Percentiles rank a stretch among this genome's conserved stretches.
These are phyloP conservation scores for Centrocercus urophasianus DNA, from an alignment of 2,113 vertebrate species.

Conservation along the genomic window DNA sequence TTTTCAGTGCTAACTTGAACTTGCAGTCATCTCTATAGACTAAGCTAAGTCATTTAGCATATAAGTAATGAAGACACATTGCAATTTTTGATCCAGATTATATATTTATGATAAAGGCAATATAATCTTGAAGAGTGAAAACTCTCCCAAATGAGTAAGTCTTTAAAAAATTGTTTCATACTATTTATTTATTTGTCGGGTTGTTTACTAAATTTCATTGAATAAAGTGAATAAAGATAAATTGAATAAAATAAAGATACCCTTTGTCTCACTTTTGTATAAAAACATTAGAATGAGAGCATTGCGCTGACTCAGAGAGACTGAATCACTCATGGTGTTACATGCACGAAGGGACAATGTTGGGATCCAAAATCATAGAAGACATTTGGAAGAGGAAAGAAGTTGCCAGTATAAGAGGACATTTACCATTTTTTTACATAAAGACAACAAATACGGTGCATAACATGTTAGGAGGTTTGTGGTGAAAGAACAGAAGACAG, in stretches of 20 bases:
- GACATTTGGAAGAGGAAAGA: neutral
- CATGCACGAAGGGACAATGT: neutral
- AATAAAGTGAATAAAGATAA: neutral
- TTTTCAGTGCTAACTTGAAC: neutral
- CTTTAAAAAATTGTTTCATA: neutral
- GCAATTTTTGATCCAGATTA: neutral
- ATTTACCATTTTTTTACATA: neutral
- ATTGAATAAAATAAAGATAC: too few relatives aligned
- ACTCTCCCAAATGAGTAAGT: neutral
- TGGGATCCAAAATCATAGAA: neutral
- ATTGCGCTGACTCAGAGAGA: neutral
- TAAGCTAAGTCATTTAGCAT: neutral
- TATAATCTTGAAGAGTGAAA: neutral
- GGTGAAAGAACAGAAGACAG: neutral
- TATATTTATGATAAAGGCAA: neutral
- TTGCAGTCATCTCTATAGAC: neutral
- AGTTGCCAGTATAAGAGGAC: neutral
- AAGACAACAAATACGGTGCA: neutral
- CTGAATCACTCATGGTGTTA: rapidly evolving
- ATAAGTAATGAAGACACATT: neutral
- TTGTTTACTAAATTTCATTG: neutral
- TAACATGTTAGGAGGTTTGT: neutral
- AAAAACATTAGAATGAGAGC: neutral
- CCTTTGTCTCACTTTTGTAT: neutral
- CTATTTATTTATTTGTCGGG: neutral